phyloP scores from a whole-genome alignment of 1,140 invertebrate genomes.

The Ips typographus region DNA sequence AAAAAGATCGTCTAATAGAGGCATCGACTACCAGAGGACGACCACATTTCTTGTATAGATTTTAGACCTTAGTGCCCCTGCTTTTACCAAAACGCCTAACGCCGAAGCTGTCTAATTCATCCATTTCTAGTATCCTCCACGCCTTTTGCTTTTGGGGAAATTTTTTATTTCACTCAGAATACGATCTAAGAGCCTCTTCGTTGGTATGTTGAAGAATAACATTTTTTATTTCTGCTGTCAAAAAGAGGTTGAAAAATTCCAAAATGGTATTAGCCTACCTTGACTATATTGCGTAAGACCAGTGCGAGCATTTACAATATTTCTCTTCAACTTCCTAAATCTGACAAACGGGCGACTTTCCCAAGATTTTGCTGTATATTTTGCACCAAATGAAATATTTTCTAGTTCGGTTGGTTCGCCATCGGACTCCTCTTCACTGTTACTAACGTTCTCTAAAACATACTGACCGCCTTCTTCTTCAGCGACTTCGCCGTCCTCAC shows the following conservation, averaged over 20 bases:
- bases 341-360: conserved; percentile 2
- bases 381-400: conserved; percentile 16
- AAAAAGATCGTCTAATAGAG: conserved; percentile 30
- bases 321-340: conserved; percentile 11
- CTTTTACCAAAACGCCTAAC: conserved; percentile 26
- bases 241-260: conserved; percentile 27
- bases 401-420: conserved; percentile 19
- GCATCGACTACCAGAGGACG: conserved; percentile 5
- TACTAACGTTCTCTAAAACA: neutral
- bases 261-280: conserved; percentile 19
- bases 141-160: conserved; percentile 16
- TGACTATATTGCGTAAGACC: conserved; percentile 28
- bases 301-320: conserved; percentile 27
- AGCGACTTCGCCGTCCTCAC: neutral
- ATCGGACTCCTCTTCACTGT: conserved; percentile 26
- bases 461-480: conserved; percentile 12
- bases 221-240: conserved; percentile 20
- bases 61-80: conserved; percentile 28
- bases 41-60: conserved; percentile 33
- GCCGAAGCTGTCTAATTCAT: conserved; percentile 27
- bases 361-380: conserved; percentile 23
- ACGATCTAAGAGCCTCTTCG: conserved; percentile 21
- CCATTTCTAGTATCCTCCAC: conserved; percentile 8
- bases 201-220: conserved; percentile 22
- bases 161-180: conserved; percentile 30